Evolutionary conservation across 2,113 vertebrate species (phyloP), one percentile per base, ranked within the genome.

Genomic region (Circaetus cinerascens): DNA sequence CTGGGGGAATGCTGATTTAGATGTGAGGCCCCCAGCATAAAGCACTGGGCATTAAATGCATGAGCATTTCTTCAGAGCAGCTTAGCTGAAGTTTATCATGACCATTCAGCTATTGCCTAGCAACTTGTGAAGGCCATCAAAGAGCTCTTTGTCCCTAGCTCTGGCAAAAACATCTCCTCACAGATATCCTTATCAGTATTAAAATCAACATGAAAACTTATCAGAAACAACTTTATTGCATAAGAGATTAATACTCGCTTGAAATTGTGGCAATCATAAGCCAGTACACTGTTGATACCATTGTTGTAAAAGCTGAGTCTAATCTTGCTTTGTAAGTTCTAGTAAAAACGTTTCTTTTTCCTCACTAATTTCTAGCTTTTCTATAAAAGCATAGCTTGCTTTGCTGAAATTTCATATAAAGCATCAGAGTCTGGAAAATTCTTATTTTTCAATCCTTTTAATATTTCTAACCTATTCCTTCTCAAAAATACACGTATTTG

Each of bases 81-180:
- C 98, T 98, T 98, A 98, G 97, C 98, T 96, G 98, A 98, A 99
- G 98, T 99, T 99, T 98, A 98, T 98, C 98, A 97, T 93, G 96
- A 98, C 98, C 98, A 98, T 98, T 98, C 98, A 98, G 97, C 96
- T 97, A 98, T 99, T 98, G 97, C 99, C 98, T 99, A 99, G 99
- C 99, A 99, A 99, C 99, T 98, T 87, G 92, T 68, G 88, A 95
- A 96, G 98, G 90, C 97, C 95, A 97, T 99, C 98, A 99, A 99
- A 98, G 98, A 98, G 94, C 96, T 96, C 98, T 99, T 99, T 99
- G 99, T 99, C 96, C 96, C 41, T 63, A 43, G 84, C 80, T 93
- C 97, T 98, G 98, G 98, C 98, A 98, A 98, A 98, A 97, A 97
- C 96, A 96, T 97, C 97, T 97, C 97, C 90, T 97, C 11, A 56